Conservation (phyloP, 2,888 invertebrate genomes). For the Caprella mutica region DNA sequence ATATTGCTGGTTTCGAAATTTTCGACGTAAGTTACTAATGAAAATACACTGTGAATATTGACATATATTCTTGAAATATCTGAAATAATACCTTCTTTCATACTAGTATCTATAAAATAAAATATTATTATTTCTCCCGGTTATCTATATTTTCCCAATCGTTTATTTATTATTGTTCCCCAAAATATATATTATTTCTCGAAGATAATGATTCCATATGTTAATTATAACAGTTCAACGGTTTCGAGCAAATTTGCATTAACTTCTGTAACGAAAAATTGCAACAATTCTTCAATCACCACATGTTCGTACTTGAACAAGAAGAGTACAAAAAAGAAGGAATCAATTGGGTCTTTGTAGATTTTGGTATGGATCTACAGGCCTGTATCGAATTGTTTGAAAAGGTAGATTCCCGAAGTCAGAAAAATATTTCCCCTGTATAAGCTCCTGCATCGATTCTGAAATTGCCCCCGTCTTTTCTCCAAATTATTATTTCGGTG, state of each 20-base stretch:
- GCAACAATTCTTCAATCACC: conserved; percentile 99
- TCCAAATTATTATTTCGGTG: not conserved
- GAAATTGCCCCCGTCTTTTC: not conserved
- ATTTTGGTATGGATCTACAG: conserved; percentile 97
- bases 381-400: conserved; percentile 98
- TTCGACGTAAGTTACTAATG: conserved; percentile 66
- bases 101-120: not conserved
- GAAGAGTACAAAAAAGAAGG: conserved; percentile 97
- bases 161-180: not conserved
- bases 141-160: not conserved
- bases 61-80: too few species aligned
- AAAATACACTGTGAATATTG: too few species aligned
- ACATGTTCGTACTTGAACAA: conserved; percentile 99
- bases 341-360: conserved; percentile 96
- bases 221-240: conserved; percentile 65
- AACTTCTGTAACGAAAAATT: conserved; percentile 99
- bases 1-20: conserved; percentile 52
- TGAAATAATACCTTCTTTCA: too few species aligned
- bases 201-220: too few species aligned
- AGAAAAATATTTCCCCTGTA: too few species aligned
- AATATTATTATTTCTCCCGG: not conserved
- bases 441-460: not conserved
- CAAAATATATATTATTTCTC: too few species aligned
- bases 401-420: conserved; percentile 52
- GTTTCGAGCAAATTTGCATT: conserved; percentile 99